These are phyloP conservation scores for Grapholita molesta DNA, from an alignment of 1,140 invertebrate species.

Conservation along the genomic window DNA sequence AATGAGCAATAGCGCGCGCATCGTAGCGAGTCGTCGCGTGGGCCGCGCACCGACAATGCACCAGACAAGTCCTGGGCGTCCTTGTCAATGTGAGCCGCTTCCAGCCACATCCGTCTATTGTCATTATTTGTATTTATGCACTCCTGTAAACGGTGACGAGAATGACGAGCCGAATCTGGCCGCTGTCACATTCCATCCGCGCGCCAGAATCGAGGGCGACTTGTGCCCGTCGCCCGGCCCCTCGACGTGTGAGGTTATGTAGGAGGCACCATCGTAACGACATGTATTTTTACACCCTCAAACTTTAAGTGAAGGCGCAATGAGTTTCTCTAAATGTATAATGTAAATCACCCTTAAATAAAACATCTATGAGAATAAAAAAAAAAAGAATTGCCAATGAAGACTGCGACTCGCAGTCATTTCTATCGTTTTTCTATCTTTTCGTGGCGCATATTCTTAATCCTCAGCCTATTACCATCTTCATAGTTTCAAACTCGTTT, in stretches of 20 bases:
- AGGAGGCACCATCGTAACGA: constrained; percentile 32
- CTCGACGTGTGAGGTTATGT: constrained; percentile 40
- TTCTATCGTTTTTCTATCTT: too few relatives aligned
- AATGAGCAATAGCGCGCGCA: constrained; percentile 71
- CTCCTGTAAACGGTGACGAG: constrained; percentile 58
- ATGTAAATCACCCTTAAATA: too few relatives aligned
- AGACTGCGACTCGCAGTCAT: not conserved
- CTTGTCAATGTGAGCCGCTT: constrained; percentile 76
- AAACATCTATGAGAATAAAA: too few relatives aligned
- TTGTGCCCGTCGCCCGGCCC: constrained; percentile 9
- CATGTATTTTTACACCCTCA: not conserved
- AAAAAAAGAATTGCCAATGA: too few relatives aligned
- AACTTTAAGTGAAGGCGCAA: too few relatives aligned
- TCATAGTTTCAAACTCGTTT: constrained; percentile 46
- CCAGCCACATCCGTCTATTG: constrained; percentile 76
- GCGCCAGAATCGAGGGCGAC: not conserved
- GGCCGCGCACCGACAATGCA: constrained; percentile 68
- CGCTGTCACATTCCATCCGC: constrained; percentile 24
- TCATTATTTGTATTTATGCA: constrained; percentile 72
- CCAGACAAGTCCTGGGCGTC: constrained; percentile 73
- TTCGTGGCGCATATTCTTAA: constrained; percentile 8
- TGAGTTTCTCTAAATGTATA: too few relatives aligned
- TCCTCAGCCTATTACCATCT: constrained; percentile 43
- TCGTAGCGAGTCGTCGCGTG: constrained; percentile 55
- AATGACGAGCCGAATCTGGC: constrained; percentile 46